Evolutionary conservation across 2,113 vertebrate species (phyloP), one percentile per base, ranked within the genome.

Genomic region (Mustelus asterias): DNA sequence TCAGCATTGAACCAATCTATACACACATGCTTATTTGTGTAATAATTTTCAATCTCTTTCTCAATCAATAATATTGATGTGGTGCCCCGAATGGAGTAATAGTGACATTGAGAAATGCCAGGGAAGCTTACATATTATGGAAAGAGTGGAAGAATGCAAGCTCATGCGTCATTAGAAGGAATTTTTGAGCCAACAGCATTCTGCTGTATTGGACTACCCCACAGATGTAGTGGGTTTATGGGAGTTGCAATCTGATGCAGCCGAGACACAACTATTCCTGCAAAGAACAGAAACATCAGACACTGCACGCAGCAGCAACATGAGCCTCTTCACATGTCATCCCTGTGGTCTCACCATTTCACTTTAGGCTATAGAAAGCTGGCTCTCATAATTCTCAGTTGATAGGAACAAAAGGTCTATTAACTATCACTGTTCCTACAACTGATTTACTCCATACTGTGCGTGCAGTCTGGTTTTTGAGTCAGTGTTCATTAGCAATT

Each of bases 331-430:
- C 67, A 95, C 10, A 95, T 95, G 37, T 95, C 65, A 94, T 37
- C 33, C 14, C 63, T 94, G 20, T 41, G 67, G 33, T 3, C 33
- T 93, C 60, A 93, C 92, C 65, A 37, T 94, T 94, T 24, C n/a
- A 37, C 63, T 69, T 69, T 70, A n/a, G 92, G 41, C 37, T 33
- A 54, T 44, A 95, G 94, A 72, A 33, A 72, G 41, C 94, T 95
- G 41, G 89, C 69, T 54, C 41, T 70, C 44, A 95, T 95, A 72
- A 95, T 33, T 54, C 94, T 48, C 94, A 95, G 94, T 41, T 95
- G 67, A 72, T 95, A 48, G 67, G 16, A 63, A 63, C 67, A 94
- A 94, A 67, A 70, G 93, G 24, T 26, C 67, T 69, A 70, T 70
- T 44, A 70, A 69, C 26, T 33, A 48, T 94, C 63, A 13, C 67